Conservation (phyloP, 2,888 invertebrate genomes). For the Hyppa rectilinea region DNA sequence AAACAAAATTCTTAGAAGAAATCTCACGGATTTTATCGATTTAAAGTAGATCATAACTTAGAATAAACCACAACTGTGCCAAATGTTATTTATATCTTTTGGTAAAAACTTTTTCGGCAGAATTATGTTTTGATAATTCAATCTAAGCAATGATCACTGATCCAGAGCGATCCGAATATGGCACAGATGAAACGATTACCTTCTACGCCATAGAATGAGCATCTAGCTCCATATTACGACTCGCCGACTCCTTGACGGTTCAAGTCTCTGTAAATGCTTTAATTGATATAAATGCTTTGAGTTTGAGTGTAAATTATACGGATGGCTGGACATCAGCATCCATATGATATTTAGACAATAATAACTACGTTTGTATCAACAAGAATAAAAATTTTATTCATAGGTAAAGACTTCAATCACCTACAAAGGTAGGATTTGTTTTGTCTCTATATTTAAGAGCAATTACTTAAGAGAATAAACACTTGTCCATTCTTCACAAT, state of each 20-base stretch:
- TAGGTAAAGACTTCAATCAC: not conserved
- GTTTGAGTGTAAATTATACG: too few species aligned
- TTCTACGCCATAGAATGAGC: too few species aligned
- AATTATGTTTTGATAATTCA: not conserved
- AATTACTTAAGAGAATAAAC: not conserved
- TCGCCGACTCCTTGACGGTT: too few species aligned
- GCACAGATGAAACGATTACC: constrained; percentile 10
- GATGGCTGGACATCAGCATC: not conserved
- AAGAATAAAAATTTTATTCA: not conserved
- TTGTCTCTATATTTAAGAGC: not conserved
- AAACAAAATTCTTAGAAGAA: constrained; percentile 34
- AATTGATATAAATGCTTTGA: too few species aligned
- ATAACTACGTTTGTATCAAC: not conserved
- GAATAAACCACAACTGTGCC: constrained; percentile 34
- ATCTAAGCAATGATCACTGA: not conserved
- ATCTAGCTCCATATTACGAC: too few species aligned
- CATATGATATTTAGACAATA: not conserved
- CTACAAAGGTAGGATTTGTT: not conserved
- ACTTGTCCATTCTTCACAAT: not conserved
- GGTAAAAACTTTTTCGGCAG: not conserved
- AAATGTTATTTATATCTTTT: constrained; percentile 8
- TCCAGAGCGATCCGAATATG: constrained; percentile 3
- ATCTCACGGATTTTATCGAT: constrained; percentile 48
- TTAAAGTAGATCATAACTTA: constrained; percentile 48
- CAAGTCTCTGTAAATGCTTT: too few species aligned